Percentiles rank a stretch among this genome's conserved stretches.
Conservation (phyloP, 1,140 invertebrate species). For the Bombus polaris region DNA sequence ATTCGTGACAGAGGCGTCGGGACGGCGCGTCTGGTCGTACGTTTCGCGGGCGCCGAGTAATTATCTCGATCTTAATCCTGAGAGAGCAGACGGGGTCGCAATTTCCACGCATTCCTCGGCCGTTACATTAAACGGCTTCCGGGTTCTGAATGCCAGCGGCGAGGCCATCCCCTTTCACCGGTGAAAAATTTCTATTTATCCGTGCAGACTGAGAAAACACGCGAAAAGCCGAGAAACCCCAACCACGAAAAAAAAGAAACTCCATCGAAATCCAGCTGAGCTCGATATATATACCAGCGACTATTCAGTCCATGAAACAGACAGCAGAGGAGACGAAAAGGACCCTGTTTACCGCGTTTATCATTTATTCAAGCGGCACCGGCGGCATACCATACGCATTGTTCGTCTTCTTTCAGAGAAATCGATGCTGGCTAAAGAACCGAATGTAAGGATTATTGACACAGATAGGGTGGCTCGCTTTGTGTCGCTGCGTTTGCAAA, state of each 20-base stretch:
- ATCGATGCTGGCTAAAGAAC: neutral
- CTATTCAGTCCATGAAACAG: conserved; percentile 46
- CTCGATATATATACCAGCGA: neutral
- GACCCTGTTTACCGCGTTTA: conserved; percentile 54
- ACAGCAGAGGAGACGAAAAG: conserved; percentile 24
- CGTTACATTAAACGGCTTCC: conserved; percentile 48
- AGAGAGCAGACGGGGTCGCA: neutral
- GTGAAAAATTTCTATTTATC: conserved; percentile 56
- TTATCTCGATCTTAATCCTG: conserved; percentile 43
- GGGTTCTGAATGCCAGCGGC: conserved; percentile 37
- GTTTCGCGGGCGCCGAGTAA: neutral
- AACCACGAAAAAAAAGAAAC: neutral
- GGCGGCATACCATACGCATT: neutral
- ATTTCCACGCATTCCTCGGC: conserved; percentile 52
- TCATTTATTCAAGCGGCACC: conserved; percentile 49
- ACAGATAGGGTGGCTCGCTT: neutral
- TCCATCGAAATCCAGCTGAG: neutral
- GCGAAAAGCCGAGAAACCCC: neutral
- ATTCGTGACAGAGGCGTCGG: no score
- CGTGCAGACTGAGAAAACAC: conserved; percentile 24
- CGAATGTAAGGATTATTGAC: conserved; percentile 14
- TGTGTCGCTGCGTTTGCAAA: neutral
- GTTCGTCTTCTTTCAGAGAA: neutral
- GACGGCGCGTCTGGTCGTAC: neutral
- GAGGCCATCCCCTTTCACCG: conserved; percentile 39